Evolutionary conservation across 2,888 invertebrate genomes (phyloP), one percentile per base, ranked within the genome.

Genomic region (Gryllus longicercus): DNA sequence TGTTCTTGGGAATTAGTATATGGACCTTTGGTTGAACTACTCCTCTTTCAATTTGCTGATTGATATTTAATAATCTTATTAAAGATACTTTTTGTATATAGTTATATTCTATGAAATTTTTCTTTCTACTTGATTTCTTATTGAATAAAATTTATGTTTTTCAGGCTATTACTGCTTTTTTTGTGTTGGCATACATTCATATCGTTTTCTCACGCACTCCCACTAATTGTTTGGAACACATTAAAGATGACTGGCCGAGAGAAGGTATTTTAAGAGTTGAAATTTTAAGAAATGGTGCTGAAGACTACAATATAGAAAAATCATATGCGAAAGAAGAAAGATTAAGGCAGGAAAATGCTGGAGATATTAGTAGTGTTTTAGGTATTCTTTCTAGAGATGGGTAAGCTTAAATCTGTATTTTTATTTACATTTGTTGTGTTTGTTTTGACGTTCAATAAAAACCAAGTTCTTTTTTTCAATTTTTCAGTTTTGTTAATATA

Each of bases 211-310:
- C 97, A 77, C 92, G 95, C 85, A 92, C 96, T 82, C 97, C 98
- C 11, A 95, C 96, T 80, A 96, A 96, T 84, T 99, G 99, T 87
- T 90, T 99, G 84, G 93, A 96, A 86, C 93, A 95, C 86, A 92
- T 97, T 51, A 92, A 94, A 85, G 91, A 94, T 83, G 92, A 93
- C 16, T 99, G 99, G 99, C 98, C 99, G 0, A 90, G 96, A 82
- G 96, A 97, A 87, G 99, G 99, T 8, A 96, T 99, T 83, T 89
- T 99, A 23, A 89, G 97, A 82, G 96, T 98, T 18, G 97, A 98
- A 88, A 95, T 97, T 84, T 87, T 94, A 80, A 88, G 92, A 83
- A 93, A 93, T 86, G 91, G 91, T 18, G 90, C 89, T 4, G 91
- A 92, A 80, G 93, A 93, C 86, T 96, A 96, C 85, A 92, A 91